phyloP scores from a whole-genome alignment of 2,797 vertebrate species.

The Heterohyrax brucei region DNA sequence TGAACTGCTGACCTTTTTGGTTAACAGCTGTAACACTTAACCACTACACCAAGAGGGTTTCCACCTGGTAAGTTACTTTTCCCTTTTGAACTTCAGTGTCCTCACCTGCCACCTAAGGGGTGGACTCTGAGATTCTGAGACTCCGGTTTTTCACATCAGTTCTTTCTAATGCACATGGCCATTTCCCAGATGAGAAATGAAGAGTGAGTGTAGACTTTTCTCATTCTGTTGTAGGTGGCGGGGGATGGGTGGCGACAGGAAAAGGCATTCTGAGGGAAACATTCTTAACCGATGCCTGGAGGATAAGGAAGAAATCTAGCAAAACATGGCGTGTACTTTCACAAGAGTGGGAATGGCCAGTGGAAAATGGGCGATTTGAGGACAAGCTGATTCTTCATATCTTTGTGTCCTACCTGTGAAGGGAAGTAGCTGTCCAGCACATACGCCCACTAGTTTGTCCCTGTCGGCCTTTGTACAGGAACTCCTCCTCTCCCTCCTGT shows the following conservation, averaged over 20 bases:
- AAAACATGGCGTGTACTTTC: not conserved
- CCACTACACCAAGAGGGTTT: too few relatives aligned
- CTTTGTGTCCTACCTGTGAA: not conserved
- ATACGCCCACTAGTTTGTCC: not conserved
- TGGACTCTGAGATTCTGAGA: not conserved
- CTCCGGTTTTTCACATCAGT: not conserved
- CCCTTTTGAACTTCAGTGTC: not conserved
- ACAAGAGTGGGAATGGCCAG: not conserved
- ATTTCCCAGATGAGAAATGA: not conserved
- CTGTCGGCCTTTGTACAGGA: not conserved
- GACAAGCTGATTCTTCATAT: not conserved
- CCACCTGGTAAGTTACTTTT: not conserved
- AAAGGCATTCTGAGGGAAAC: not conserved
- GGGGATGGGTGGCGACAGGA: not conserved
- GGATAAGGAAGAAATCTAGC: not conserved
- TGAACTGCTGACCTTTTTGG: too few relatives aligned
- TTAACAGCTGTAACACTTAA: too few relatives aligned
- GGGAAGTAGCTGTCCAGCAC: not conserved
- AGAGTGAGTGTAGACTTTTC: not conserved
- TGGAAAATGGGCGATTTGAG: not conserved
- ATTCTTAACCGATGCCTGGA: not conserved
- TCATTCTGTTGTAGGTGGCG: not conserved
- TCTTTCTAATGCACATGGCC: not conserved
- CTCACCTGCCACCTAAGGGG: not conserved
- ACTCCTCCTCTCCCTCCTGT: not conserved